Evolutionary conservation across 2,113 vertebrate species (phyloP).

Genomic region (Parus major): DNA sequence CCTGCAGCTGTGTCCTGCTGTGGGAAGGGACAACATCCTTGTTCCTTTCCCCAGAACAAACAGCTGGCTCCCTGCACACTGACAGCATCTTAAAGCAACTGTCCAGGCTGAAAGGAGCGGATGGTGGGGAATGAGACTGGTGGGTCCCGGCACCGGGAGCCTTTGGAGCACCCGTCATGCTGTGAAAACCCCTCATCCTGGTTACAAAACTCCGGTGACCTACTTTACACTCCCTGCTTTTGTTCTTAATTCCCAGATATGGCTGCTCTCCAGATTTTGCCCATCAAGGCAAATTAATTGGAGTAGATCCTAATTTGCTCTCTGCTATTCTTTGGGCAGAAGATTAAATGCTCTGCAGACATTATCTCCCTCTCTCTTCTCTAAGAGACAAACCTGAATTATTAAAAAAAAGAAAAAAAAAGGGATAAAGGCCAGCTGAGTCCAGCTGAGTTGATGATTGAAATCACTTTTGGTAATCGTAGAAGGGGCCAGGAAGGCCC

Average conservation of each 20-base stretch:
- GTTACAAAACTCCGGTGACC: conserved; percentile 71
- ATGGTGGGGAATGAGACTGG: accelerated
- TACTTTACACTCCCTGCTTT: conserved; percentile 72
- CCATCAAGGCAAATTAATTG: conserved; percentile 68
- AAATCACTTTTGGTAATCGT: background rate
- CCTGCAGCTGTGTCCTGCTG: accelerated
- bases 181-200: background rate
- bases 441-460: background rate
- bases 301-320: conserved; percentile 76
- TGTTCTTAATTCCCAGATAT: conserved; percentile 74
- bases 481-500: background rate
- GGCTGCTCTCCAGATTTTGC: conserved; percentile 69
- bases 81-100: background rate
- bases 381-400: conserved; percentile 30
- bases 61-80: accelerated
- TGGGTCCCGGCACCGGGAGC: accelerated
- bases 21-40: background rate
- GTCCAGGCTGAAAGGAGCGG: accelerated
- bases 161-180: accelerated
- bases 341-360: conserved; percentile 77
- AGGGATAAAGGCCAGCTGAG: conserved; percentile 11
- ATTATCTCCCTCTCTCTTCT: conserved; percentile 64
- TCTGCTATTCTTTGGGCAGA: conserved; percentile 69
- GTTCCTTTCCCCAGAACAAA: background rate
- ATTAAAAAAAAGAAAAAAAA: background rate